Percentiles rank a stretch among this genome's conserved stretches.
phyloP scores from a whole-genome alignment of 2,888 invertebrate genomes.

The Stratiomys singularior region DNA sequence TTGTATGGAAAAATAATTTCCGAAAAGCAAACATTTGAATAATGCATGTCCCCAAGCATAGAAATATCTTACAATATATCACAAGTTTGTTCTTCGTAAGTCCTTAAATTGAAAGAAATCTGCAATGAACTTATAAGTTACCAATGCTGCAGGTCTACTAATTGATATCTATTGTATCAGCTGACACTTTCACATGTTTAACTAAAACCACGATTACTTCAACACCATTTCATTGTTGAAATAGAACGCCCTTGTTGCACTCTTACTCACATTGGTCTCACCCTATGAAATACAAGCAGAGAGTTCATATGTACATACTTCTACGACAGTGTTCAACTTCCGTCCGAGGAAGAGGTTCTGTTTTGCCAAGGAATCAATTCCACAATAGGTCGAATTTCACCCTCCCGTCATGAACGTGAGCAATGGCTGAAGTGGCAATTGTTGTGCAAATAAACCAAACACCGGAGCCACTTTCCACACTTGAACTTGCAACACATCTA shows the following conservation, averaged over 20 bases:
- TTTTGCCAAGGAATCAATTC: conserved; percentile 35
- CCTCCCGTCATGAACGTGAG: background rate
- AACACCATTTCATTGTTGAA: conserved; percentile 7
- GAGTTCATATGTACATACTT: background rate
- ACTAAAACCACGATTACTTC: conserved; percentile 29
- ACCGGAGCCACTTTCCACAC: conserved; percentile 31
- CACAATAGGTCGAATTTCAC: conserved; percentile 35
- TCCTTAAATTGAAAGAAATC: too few species aligned
- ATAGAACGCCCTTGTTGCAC: conserved; percentile 29
- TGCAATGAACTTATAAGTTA: background rate
- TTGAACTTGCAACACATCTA: background rate
- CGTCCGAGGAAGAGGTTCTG: background rate
- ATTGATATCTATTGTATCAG: conserved; percentile 45
- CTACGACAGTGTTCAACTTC: too few species aligned
- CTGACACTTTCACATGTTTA: conserved; percentile 46
- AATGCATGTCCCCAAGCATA: too few species aligned
- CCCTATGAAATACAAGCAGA: background rate
- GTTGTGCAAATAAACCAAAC: conserved; percentile 34
- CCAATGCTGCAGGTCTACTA: conserved; percentile 36
- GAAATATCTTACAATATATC: too few species aligned
- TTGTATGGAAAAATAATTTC: too few species aligned
- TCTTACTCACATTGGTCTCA: background rate
- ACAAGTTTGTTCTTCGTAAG: too few species aligned
- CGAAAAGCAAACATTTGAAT: too few species aligned
- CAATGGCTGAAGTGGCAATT: conserved; percentile 5